A percentile compares a stretch with the other conserved stretches of the same genome.
These are phyloP conservation scores for Struthidea cinerea DNA, from an alignment of 2,113 vertebrate genomes.

Conservation along the genomic window DNA sequence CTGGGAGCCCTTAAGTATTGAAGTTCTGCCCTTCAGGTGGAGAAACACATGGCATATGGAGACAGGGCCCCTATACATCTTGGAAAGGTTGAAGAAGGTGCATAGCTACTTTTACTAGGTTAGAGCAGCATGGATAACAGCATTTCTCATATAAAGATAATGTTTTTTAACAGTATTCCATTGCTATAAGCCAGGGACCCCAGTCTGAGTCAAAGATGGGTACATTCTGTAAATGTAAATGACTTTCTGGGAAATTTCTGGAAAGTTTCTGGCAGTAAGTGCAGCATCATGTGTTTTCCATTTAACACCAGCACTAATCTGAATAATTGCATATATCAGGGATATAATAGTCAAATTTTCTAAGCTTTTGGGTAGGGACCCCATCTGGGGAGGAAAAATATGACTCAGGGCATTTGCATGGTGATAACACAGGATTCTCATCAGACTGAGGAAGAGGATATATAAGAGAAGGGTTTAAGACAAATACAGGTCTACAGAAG, in stretches of 20 bases:
- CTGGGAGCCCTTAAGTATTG: neutral
- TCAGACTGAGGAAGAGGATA: neutral
- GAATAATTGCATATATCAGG: neutral
- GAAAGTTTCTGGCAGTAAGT: neutral
- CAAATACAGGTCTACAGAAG: neutral
- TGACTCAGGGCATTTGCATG: neutral
- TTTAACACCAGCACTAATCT: neutral
- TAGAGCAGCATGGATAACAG: neutral
- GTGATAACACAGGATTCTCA: neutral
- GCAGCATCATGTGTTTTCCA: neutral
- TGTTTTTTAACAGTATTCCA: neutral
- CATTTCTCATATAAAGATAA: neutral
- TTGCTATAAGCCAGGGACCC: neutral
- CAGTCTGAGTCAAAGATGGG: neutral
- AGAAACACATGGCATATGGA: fast-evolving
- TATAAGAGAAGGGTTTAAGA: neutral
- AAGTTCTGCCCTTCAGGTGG: neutral
- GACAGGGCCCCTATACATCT: neutral
- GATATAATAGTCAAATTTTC: neutral
- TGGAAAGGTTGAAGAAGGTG: neutral
- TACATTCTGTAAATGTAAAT: neutral
- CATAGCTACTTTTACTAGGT: neutral
- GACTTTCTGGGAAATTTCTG: neutral
- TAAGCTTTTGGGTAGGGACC: neutral
- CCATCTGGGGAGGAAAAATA: neutral